Evolutionary conservation across 2,113 vertebrate species (phyloP).

Genomic region (Paradoxurus hermaphroditus): DNA sequence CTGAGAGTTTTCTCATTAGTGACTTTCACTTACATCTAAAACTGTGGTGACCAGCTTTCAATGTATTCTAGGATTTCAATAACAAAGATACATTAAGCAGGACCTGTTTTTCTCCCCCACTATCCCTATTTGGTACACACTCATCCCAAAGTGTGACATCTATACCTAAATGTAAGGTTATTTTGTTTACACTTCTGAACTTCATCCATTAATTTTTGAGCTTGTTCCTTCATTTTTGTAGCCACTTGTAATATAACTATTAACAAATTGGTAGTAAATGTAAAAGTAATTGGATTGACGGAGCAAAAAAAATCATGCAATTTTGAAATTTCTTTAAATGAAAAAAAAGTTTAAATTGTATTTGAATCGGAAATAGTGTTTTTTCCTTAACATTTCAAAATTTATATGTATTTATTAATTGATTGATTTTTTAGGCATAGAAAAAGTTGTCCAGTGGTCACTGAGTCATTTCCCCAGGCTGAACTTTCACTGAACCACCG

Average conservation of each 20-base stretch:
- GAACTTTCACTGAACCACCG: conserved; percentile 10
- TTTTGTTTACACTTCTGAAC: background rate
- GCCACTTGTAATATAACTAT: background rate
- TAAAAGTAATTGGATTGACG: conserved; percentile 23
- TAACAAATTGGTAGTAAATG: conserved; percentile 18
- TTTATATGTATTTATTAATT: conserved; percentile 33
- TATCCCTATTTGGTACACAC: background rate
- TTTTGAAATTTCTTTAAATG: conserved; percentile 37
- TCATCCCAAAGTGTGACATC: background rate
- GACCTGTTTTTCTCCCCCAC: background rate
- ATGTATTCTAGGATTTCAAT: background rate
- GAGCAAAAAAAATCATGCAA: background rate
- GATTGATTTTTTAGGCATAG: conserved; percentile 53
- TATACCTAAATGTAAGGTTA: background rate
- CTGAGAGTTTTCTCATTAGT: conserved; percentile 26
- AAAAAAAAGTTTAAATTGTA: conserved; percentile 1
- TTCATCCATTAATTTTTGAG: background rate
- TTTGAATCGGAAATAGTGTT: conserved; percentile 10
- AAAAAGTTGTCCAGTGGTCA: conserved; percentile 21
- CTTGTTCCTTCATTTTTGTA: conserved; percentile 20
- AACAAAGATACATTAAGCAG: background rate
- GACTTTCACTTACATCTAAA: background rate
- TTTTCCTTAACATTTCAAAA: conserved; percentile 13
- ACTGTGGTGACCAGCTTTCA: background rate
- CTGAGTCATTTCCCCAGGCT: conserved; percentile 38